Conservation (phyloP, 2,797 vertebrate species). For the Harpagifer antarcticus region DNA sequence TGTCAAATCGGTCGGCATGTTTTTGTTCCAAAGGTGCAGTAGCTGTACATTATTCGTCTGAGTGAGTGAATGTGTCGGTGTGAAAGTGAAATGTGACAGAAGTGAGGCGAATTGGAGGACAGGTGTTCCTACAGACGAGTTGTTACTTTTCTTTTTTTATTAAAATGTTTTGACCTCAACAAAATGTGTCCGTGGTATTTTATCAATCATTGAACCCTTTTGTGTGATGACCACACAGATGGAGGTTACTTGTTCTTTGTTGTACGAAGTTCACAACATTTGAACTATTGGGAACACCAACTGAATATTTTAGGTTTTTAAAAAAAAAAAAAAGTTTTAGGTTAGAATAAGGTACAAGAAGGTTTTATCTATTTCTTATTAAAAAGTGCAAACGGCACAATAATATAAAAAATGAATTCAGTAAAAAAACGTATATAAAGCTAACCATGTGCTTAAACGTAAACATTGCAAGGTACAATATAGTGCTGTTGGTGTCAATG, state of each 20-base stretch:
- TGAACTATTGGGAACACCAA: not conserved
- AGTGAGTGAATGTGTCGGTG: conserved; percentile 31
- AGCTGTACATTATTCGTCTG: conserved; percentile 27
- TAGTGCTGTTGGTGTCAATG: not conserved
- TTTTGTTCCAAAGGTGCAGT: conserved; percentile 64
- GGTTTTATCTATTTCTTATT: too few relatives aligned
- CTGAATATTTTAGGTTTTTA: not conserved
- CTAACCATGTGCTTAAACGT: not conserved
- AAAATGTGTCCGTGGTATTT: conserved; percentile 19
- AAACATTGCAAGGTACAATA: not conserved
- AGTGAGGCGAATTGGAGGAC: conserved; percentile 28
- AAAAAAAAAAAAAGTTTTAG: not conserved
- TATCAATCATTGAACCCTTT: not conserved
- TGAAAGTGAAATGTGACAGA: conserved; percentile 41
- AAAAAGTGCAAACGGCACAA: not conserved
- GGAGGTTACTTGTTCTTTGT: not conserved
- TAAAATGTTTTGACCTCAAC: conserved; percentile 72
- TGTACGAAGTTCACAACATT: not conserved
- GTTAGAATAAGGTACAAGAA: too few relatives aligned
- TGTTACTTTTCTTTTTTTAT: conserved; percentile 58
- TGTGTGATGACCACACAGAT: not conserved
- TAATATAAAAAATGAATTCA: not conserved
- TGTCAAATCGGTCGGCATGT: conserved; percentile 51
- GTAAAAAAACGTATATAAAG: not conserved
- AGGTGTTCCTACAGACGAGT: conserved; percentile 57